phyloP scores from a whole-genome alignment of 1,140 invertebrate genomes.

The Pristionchus pacificus region DNA sequence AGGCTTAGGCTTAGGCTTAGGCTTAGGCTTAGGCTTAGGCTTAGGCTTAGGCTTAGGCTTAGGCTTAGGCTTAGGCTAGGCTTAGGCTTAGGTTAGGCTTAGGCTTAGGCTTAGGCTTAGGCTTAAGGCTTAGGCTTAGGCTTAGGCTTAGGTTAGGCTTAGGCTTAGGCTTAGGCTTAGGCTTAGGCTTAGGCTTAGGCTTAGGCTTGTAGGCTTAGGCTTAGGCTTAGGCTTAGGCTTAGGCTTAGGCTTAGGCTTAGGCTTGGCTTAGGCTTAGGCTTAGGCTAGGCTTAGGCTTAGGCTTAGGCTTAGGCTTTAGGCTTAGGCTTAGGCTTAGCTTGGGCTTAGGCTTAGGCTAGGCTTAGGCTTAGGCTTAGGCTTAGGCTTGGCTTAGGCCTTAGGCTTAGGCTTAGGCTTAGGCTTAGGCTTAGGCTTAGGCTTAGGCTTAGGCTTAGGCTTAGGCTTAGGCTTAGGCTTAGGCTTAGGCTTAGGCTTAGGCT shows the following conservation, averaged over 20 bases:
- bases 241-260: constrained; percentile 7
- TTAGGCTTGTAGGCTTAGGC: constrained; percentile 28
- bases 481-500: constrained; percentile 15
- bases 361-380: constrained; percentile 3
- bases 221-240: constrained; percentile 32
- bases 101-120: constrained; percentile 28
- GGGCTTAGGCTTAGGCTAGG: too few relatives aligned
- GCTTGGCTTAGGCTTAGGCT: constrained; percentile 12
- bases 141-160: constrained; percentile 33
- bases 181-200: constrained; percentile 31
- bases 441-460: constrained; percentile 17
- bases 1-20: constrained; percentile 31
- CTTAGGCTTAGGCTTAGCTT: background rate
- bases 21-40: constrained; percentile 30
- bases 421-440: constrained; percentile 15
- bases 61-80: constrained; percentile 32
- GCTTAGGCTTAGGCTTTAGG: constrained; percentile 17
- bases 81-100: constrained; percentile 31
- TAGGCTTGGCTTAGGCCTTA: constrained; percentile 12
- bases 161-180: constrained; percentile 34
- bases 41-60: constrained; percentile 30
- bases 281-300: constrained; percentile 14
- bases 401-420: constrained; percentile 18
- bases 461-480: constrained; percentile 11
- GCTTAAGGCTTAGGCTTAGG: constrained; percentile 35